Evolutionary conservation across 2,113 vertebrate genomes (phyloP).

Genomic region (Tragelaphus strepsiceros): DNA sequence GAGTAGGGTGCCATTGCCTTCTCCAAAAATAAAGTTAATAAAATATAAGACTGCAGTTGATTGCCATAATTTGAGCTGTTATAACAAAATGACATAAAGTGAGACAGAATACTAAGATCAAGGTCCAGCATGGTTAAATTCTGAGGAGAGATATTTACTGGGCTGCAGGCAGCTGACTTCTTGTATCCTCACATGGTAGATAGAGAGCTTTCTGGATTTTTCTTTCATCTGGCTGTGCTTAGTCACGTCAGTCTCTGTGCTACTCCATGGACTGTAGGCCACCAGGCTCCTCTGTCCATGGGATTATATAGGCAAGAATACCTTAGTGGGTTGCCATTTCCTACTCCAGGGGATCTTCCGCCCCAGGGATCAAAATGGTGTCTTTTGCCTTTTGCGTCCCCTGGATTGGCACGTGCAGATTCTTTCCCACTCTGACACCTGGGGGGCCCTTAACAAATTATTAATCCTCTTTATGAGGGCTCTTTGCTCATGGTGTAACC

Average conservation of each 20-base stretch:
- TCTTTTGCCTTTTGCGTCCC: not conserved
- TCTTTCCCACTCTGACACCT: not conserved
- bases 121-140: not conserved
- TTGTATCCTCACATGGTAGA: not conserved
- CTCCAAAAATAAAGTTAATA: not conserved
- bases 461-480: not conserved
- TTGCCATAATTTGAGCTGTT: not conserved
- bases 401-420: rapidly evolving
- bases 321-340: not conserved
- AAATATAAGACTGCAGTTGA: not conserved
- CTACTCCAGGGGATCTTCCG: not conserved
- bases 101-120: not conserved
- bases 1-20: no score
- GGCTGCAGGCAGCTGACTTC: not conserved
- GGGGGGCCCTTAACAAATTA: not conserved
- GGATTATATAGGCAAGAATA: not conserved
- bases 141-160: not conserved
- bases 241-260: rapidly evolving
- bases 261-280: not conserved
- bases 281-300: not conserved
- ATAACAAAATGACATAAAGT: not conserved
- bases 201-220: not conserved
- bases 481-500: not conserved
- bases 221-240: not conserved
- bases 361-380: not conserved